Conservation (phyloP, 2,797 vertebrate species). For the Bradypodion pumilum region DNA sequence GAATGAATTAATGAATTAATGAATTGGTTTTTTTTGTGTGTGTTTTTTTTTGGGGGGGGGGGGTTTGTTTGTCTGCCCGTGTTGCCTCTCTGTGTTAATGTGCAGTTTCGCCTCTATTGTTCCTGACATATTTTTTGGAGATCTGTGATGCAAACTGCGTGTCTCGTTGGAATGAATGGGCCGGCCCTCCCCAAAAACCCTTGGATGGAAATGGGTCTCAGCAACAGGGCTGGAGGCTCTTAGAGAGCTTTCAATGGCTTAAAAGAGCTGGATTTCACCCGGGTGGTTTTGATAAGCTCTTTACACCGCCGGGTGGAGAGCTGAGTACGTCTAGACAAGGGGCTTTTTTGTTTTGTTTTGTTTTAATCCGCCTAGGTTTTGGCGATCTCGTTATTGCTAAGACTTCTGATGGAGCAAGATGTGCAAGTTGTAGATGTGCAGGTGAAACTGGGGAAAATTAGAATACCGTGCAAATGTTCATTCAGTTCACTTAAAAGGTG, state of each 20-base stretch:
- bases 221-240: not conserved
- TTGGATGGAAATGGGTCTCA: conserved; percentile 12
- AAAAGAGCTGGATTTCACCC: accelerated
- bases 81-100: not conserved
- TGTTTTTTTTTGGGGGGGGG: not conserved
- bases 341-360: not conserved
- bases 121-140: conserved; percentile 22
- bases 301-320: not conserved
- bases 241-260: not conserved
- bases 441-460: too few species aligned
- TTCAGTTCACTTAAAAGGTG: too few species aligned
- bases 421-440: conserved; percentile 8
- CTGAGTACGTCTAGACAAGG: not conserved
- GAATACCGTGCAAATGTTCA: too few species aligned
- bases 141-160: not conserved
- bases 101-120: conserved; percentile 42
- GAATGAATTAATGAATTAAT: not conserved
- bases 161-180: conserved; percentile 22
- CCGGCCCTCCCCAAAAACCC: not conserved
- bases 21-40: too few species aligned
- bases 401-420: conserved; percentile 19
- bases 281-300: conserved; percentile 24
- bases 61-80: conserved; percentile 2
- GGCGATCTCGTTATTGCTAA: not conserved
- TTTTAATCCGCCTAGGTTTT: conserved; percentile 30